phyloP scores from a whole-genome alignment of 1,140 invertebrate species.

The Trypoxylus dichotomus region DNA sequence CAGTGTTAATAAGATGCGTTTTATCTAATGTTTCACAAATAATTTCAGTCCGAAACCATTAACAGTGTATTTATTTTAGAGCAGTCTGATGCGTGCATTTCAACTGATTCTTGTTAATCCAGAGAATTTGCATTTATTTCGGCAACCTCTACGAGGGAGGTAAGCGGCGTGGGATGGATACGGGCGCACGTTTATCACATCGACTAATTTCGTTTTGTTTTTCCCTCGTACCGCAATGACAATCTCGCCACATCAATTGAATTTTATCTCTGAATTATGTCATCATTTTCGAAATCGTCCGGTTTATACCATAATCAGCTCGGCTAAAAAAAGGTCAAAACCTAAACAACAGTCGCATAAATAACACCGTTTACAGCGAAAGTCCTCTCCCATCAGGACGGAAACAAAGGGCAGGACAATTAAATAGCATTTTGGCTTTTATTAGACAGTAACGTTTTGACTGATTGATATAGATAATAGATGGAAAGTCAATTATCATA shows the following conservation, averaged over 20 bases:
- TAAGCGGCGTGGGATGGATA: background rate
- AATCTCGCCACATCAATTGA: background rate
- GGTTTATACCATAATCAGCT: slow-evolving; percentile 15
- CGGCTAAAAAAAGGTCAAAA: slow-evolving; percentile 9
- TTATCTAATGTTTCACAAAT: too few relatives aligned
- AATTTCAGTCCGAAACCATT: background rate
- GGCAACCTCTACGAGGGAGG: background rate
- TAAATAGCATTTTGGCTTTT: slow-evolving; percentile 17
- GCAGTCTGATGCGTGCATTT: background rate
- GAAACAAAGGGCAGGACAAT: slow-evolving; percentile 16
- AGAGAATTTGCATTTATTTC: slow-evolving; percentile 19
- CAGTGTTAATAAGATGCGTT: too few relatives aligned
- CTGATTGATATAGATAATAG: slow-evolving; percentile 1
- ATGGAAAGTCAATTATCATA: background rate
- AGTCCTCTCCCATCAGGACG: background rate
- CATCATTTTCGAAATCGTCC: slow-evolving; percentile 23
- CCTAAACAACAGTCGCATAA: background rate
- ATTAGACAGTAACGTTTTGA: background rate
- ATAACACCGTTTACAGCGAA: background rate
- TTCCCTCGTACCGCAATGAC: background rate
- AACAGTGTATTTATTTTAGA: background rate
- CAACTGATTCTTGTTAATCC: background rate
- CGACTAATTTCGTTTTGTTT: slow-evolving; percentile 9
- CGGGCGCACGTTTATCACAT: slow-evolving; percentile 10
- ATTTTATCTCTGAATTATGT: slow-evolving; percentile 24